A percentile compares a stretch with the other conserved stretches of the same genome.
Evolutionary conservation across 2,113 vertebrate species (phyloP).

Genomic region (Pycnonotus jocosus): DNA sequence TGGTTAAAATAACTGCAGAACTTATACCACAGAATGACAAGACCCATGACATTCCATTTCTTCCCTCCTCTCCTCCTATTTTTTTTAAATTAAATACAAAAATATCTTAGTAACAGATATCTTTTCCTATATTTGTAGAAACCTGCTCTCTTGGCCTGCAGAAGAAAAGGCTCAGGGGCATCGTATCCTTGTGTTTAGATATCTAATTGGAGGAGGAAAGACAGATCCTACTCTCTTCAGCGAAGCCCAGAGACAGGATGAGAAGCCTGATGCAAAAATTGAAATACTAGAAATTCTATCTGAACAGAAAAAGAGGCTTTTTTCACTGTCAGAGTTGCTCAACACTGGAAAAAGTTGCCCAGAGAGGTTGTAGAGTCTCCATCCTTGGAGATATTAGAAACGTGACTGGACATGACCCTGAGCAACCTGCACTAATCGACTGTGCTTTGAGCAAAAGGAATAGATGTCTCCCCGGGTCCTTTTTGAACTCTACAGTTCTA

Average conservation of each 20-base stretch:
- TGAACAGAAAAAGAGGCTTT: not conserved
- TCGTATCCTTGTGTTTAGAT: not conserved
- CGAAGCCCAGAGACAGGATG: not conserved
- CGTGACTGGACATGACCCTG: not conserved
- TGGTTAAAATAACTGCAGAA: not conserved
- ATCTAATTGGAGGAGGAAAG: not conserved
- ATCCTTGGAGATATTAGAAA: not conserved
- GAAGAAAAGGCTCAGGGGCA: not conserved
- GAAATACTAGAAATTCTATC: not conserved
- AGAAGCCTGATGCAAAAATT: not conserved
- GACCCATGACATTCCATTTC: not conserved
- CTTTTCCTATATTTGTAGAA: not conserved
- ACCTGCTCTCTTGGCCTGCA: not conserved
- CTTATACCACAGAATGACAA: not conserved
- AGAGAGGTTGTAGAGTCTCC: not conserved
- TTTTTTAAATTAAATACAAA: not conserved
- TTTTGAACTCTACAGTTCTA: not conserved
- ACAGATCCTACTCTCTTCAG: not conserved
- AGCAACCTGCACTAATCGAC: not conserved
- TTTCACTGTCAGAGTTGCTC: not conserved
- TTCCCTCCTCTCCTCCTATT: accelerated
- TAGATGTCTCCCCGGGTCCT: not conserved
- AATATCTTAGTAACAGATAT: not conserved
- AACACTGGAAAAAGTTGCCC: not conserved
- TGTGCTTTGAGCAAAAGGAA: not conserved